phyloP scores from a whole-genome alignment of 2,888 invertebrate genomes.

The Amiota mariae region DNA sequence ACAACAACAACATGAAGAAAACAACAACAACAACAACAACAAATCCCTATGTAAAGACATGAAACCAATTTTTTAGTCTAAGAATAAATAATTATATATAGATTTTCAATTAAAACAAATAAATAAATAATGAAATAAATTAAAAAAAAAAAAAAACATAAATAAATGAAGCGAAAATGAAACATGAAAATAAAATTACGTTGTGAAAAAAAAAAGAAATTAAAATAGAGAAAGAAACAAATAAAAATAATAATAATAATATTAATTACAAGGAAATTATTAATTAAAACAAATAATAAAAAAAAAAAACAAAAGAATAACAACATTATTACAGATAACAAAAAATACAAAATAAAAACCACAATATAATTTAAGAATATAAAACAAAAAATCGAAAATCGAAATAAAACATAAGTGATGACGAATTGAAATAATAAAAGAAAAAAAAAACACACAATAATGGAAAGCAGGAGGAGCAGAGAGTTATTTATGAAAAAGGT shows the following conservation, averaged over 20 bases:
- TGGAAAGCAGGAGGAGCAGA: conserved; percentile 6
- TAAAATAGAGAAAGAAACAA: conserved; percentile 32
- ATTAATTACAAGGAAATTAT: conserved; percentile 32
- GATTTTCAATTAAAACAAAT: conserved; percentile 49
- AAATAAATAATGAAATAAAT: conserved; percentile 46
- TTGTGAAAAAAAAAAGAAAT: conserved; percentile 20
- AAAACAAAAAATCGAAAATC: conserved; percentile 37
- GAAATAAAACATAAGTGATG: conserved; percentile 14
- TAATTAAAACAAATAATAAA: conserved; percentile 32
- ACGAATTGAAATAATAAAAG: neutral
- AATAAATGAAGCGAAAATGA: conserved; percentile 36
- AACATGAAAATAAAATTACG: conserved; percentile 37
- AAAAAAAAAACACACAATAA: conserved; percentile 23
- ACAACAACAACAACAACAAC: conserved; percentile 20
- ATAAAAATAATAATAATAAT: conserved; percentile 27
- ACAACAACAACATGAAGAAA: conserved; percentile 10
- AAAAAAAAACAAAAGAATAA: conserved; percentile 30
- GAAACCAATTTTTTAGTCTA: conserved; percentile 33
- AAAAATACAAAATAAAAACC: conserved; percentile 28
- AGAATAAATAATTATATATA: conserved; percentile 46
- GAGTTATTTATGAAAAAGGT: conserved; percentile 60
- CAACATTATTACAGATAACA: conserved; percentile 27
- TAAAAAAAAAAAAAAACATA: conserved; percentile 27
- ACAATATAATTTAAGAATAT: conserved; percentile 37
- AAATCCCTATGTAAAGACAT: conserved; percentile 31